Base-by-base conservation (phyloP, 2,113 vertebrate genomes). In the Turdus rufiventris region DNA sequence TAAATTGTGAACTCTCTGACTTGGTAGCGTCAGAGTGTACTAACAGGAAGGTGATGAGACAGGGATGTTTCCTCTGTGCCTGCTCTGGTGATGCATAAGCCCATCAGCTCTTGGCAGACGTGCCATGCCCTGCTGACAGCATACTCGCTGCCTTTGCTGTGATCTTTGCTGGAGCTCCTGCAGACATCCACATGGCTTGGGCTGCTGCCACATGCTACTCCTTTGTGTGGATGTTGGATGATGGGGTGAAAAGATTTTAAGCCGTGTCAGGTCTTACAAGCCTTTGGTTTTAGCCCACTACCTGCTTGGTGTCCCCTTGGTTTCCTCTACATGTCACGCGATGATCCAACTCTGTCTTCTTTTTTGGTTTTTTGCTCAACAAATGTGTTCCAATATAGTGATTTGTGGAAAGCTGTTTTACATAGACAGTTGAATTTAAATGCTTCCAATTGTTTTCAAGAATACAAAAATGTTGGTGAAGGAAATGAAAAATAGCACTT, bases 81-180 rank as follows among this genome's bases (percentile, higher is more conserved):
- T 63, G 65, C 28, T 78, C 13, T 50, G 0, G 0, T 24, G 25
- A n/a, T 61, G 31, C n/a, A 5, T 26, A 62, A 94, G 29, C 40
- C 36, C 62, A 65, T 82, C 45, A 63, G 76, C 26, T 67, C 68
- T 60, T 78, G 73, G 77, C 65, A 53, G 66, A 15, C 9, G 0
- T 0, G 7, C 25, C 3, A 0, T 1, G 2, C 1, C 2, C 65
- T n/a, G 73, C 80, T 14, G 18, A 25, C 56, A 36, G 31, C 0
- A 0, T 43, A 0, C 54, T 72, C 4, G 0, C 66, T 65, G 90
- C 62, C 74, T 84, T 48, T 42, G 42, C 84, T 95, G 1, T 94
- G 85, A 87, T 93, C 84, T 78, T 62, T 60, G 61, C 57, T 68
- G 89, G 65, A 78, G 74, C 2, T 88, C 82, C 92, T 47, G 88